Base-by-base conservation (phyloP, 2,797 vertebrate genomes). In the Myotis daubentonii region DNA sequence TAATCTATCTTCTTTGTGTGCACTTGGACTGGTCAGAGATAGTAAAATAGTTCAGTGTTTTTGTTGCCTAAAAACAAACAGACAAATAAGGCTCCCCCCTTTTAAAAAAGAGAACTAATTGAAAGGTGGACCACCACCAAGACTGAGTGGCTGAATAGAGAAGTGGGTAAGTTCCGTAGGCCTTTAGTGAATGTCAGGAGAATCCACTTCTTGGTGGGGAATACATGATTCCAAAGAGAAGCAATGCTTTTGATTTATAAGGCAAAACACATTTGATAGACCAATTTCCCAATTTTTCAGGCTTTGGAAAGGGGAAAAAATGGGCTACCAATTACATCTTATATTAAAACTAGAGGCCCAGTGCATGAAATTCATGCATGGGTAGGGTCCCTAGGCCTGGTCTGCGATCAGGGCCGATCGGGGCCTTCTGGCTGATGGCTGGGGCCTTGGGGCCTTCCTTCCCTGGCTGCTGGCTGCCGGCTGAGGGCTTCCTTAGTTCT, bases 41-140 rank as follows among this genome's bases (percentile, higher is more conserved):
- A 93, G 93, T 53, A 92, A 80, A 93, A 81, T 97, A 60, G 22
- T 70, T 95, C 95, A 83, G 87, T 76, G 86, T 87, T 91, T 83
- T 44, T 90, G 36, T 93, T 83, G 57, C 94, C 75, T 78, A 28
- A 38, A 85, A 80, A 51, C 15, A 47, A 76, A 33, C n/a, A 53
- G 47, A 51, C 30, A 68, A 2, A 66, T 62, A 62, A 62, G 60
- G 5, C 62, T 16, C 16, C n/a, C 65, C 8, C 17, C 65, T 33
- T 33, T 33, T 38, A 38, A 3, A n/a, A 44, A 44, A 47, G 2
- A 53, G 20, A 53, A 13, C 12, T 83, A 36, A 13, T 6, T 47
- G 47, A 80, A 78, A 95, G 10, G 15, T 76, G 12, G 8, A 41
- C 20, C 19, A 55, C 8, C n/a, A 51, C 25, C 19, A 81, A 80